Evolutionary conservation across 2,888 invertebrate species (phyloP), one percentile per base, ranked within the genome.

Genomic region (Brachyptera putata): DNA sequence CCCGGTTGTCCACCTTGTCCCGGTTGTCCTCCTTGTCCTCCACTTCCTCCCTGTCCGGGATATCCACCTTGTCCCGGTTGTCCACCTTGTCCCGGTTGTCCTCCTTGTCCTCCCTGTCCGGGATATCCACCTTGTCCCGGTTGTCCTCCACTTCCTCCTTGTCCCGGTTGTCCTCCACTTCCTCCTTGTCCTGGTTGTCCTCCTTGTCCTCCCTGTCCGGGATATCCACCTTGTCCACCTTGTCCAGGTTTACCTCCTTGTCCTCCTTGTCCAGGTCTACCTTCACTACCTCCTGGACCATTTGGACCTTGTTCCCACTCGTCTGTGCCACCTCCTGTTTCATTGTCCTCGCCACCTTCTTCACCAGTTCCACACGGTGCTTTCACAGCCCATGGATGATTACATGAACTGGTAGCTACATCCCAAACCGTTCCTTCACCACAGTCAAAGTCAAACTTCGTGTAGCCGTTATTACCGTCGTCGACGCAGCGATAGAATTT

Each of bases 341-440:
- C 50, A n/a, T 24, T 46, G 49, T 46, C 46, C 62, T 18, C 43
- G 37, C 2, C 13, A 3, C 4, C 60, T 60, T 30, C 48, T 49
- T 22, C 13, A 13, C 16, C 56, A 41, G 64, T 63, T 1, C 30
- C 64, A 4, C 61, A 67, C 25, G 62, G 62, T 60, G 69, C 60
- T 21, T 66, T 62, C 24, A 81, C 82, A 60, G 82, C 80, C 78
- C 82, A 83, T 37, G 81, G 80, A 71, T 89, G 83, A 72, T 91
- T 89, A 72, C 91, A 91, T 50, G 84, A 80, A 70, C 82, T 77
- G 61, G 83, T 74, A 56, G 78, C 75, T 60, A 82, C 79, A 74
- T 89, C 88, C 89, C 90, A 91, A 26, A 86, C 84, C 3, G 90
- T 91, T 56, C 88, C 89, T 58, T 84, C 80, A 2, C 84, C 86